phyloP scores from a whole-genome alignment of 2,113 vertebrate species.

The Melanerpes formicivorus region DNA sequence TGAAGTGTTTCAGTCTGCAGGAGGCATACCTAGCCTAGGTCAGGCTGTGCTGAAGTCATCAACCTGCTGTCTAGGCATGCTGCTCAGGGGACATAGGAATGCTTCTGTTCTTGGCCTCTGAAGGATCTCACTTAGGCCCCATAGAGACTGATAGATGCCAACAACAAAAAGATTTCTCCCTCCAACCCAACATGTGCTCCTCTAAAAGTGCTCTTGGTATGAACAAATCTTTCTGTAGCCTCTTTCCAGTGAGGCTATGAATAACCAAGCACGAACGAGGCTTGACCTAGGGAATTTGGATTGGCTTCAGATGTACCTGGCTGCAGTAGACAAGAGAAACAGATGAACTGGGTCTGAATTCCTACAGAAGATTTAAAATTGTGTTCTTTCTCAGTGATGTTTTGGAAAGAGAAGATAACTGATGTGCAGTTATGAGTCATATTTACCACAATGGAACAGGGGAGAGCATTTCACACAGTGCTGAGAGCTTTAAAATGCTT shows the following conservation, averaged over 20 bases:
- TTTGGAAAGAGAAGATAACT: conserved; percentile 52
- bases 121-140: background rate
- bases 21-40: background rate
- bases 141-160: background rate
- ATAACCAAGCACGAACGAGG: background rate
- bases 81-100: background rate
- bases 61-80: background rate
- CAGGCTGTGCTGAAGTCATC: background rate
- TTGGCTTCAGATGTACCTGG: background rate
- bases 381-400: background rate
- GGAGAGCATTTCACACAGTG: background rate
- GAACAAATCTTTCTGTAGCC: background rate
- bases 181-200: background rate
- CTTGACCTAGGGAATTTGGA: background rate
- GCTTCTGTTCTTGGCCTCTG: background rate
- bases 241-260: background rate
- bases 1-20: background rate
- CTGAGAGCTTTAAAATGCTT: background rate
- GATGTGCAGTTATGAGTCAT: conserved; percentile 42
- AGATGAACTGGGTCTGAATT: background rate
- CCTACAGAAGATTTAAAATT: conserved; percentile 43
- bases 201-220: background rate
- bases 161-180: background rate
- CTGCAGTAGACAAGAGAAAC: background rate
- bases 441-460: conserved; percentile 9